Evolutionary conservation across 2,888 invertebrate genomes (phyloP), one percentile per base, ranked within the genome.

Genomic region (Polyploca ridens): DNA sequence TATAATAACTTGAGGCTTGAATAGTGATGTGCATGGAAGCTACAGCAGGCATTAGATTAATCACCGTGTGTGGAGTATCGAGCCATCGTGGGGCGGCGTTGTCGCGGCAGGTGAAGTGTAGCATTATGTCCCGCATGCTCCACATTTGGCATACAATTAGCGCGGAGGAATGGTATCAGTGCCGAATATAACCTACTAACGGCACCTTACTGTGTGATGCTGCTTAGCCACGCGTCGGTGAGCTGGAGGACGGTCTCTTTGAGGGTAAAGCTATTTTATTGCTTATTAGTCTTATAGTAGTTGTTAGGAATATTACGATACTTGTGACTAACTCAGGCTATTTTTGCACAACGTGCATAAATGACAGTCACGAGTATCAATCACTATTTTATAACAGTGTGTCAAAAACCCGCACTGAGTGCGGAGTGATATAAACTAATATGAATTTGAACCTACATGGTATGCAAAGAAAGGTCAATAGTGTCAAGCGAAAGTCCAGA

Each of bases 111-210:
- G 64, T 72, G 69, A 64, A 67, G 75, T 72, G 64, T 82, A 73
- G 76, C 69, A 90, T 90, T 90, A 90, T 85, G 87, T 90, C 87
- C 90, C 92, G 92, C 82, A 82, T 83, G 91, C 82, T 86, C 90
- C 72, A 92, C 86, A 88, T 91, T 71, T 54, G 54, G 69, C 66
- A 63, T 74, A 78, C 81, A 83, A 84, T 86, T 86, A 86, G 80
- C 79, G 68, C 73, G 79, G 78, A 75, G 79, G 76, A 41, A 41
- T 66, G 74, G 68, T 65, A 54, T 54, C 19, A 19, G 19, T 19
- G 54, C 16, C 64, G 58, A 67, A 69, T 68, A 70, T 68, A 66
- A 61, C 66, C 66, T 62, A 68, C 68, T 64, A 73, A 54, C 54
- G 54, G 54, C n/a, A 19, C 33, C 35, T n/a, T 33, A 58, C 58